A percentile compares a stretch with the other conserved stretches of the same genome.
phyloP scores from a whole-genome alignment of 2,797 vertebrate genomes.

The Steatocranus sp. region DNA sequence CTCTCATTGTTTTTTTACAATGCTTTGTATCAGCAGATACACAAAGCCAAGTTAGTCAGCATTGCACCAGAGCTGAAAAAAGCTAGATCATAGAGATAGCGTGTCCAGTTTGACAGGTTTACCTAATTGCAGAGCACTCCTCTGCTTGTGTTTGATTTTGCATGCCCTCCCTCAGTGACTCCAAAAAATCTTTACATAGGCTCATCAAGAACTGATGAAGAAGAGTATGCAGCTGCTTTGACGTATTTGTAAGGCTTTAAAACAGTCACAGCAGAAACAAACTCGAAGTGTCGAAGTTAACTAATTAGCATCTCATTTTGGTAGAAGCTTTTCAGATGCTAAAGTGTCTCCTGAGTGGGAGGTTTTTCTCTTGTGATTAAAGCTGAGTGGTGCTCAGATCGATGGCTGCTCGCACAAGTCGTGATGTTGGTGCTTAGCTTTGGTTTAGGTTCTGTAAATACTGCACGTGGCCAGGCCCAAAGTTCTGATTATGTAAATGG shows the following conservation, averaged over 20 bases:
- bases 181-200: background rate
- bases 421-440: background rate
- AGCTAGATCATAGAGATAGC: background rate
- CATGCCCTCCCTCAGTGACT: background rate
- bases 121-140: background rate
- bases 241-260: background rate
- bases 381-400: constrained; percentile 6
- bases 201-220: constrained; percentile 2
- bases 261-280: background rate
- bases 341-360: background rate
- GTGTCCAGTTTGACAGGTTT: background rate
- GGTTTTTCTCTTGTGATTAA: constrained; percentile 13
- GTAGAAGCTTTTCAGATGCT: background rate
- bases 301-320: constrained; percentile 25
- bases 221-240: background rate
- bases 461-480: background rate
- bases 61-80: background rate
- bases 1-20: background rate
- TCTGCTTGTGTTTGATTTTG: background rate
- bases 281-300: background rate
- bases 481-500: background rate
- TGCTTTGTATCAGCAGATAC: background rate
- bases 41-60: background rate
- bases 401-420: background rate
- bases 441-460: background rate